These are phyloP conservation scores for Amphiprion ocellaris DNA, from an alignment of 2,113 vertebrate genomes.

Conservation along the genomic window DNA sequence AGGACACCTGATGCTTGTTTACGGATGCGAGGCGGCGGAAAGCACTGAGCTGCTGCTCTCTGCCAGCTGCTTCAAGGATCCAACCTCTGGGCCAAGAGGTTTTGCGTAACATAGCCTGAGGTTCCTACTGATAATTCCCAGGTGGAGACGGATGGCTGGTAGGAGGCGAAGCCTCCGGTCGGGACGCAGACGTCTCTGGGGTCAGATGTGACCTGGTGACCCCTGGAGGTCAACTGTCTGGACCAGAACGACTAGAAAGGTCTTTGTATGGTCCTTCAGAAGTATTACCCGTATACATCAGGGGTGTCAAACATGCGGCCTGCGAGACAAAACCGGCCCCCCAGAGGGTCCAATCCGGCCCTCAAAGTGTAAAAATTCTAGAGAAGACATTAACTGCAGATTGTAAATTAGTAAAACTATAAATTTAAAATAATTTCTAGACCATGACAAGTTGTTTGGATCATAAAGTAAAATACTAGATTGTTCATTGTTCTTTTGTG, in stretches of 20 bases:
- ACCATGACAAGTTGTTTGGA: too few relatives aligned
- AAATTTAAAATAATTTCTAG: too few relatives aligned
- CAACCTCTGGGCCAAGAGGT: conserved; percentile 53
- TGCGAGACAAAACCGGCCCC: too few relatives aligned
- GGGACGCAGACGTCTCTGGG: conserved; percentile 29
- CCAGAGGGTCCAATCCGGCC: too few relatives aligned
- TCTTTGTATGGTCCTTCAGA: neutral
- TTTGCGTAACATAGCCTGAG: conserved; percentile 64
- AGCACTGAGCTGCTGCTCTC: conserved; percentile 30
- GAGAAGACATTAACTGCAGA: too few relatives aligned
- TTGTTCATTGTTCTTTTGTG: too few relatives aligned
- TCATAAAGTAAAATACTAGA: too few relatives aligned
- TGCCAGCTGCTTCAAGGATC: conserved; percentile 62
- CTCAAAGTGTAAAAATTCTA: too few relatives aligned
- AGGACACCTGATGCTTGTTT: conserved; percentile 70
- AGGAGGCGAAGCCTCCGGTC: conserved; percentile 64
- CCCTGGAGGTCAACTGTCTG: conserved; percentile 41
- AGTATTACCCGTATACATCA: neutral
- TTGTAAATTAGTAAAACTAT: too few relatives aligned
- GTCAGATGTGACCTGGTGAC: conserved; percentile 55
- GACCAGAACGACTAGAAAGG: conserved; percentile 2
- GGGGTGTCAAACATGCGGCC: too few relatives aligned
- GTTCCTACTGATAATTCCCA: conserved; percentile 77
- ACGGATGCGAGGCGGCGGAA: conserved; percentile 51
- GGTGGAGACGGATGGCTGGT: conserved; percentile 81